Percentiles rank a stretch among this genome's conserved stretches.
Conservation (phyloP, 2,797 vertebrate species). For the Nannoperca obscura region DNA sequence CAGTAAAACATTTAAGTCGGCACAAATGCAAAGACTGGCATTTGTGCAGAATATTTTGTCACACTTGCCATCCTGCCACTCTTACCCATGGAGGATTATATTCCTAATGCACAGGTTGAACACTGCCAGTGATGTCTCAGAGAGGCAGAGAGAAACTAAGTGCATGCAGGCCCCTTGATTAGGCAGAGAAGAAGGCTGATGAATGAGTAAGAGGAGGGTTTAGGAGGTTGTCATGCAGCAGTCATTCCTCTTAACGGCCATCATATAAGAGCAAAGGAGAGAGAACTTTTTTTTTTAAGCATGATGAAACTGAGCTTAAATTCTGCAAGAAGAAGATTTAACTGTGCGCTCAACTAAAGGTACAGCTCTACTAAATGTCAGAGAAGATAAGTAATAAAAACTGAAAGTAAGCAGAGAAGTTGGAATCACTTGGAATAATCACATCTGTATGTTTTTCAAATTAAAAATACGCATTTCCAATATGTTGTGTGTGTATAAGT, state of each 20-base stretch:
- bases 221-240: conserved; percentile 35
- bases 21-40: neutral
- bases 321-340: neutral
- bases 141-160: conserved; percentile 2
- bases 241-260: conserved; percentile 30
- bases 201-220: conserved; percentile 30
- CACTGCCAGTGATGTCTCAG: conserved; percentile 19
- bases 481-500: neutral
- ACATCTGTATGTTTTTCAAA: conserved; percentile 19
- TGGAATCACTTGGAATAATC: conserved; percentile 8
- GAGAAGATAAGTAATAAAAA: neutral
- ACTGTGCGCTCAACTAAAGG: neutral
- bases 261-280: conserved; percentile 20
- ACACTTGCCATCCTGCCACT: neutral
- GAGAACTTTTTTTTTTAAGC: neutral
- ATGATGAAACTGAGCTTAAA: conserved; percentile 16
- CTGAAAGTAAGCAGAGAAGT: neutral
- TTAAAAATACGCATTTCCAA: conserved; percentile 10
- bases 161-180: conserved; percentile 29
- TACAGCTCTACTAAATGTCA: neutral
- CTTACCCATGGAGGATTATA: conserved; percentile 19
- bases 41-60: conserved; percentile 17
- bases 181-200: conserved; percentile 28
- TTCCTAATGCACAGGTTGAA: conserved; percentile 27
- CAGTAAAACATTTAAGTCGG: neutral